Percentiles rank a stretch among this genome's conserved stretches.
These are phyloP conservation scores for Pammene aurita DNA, from an alignment of 2,888 invertebrate species.

Conservation along the genomic window DNA sequence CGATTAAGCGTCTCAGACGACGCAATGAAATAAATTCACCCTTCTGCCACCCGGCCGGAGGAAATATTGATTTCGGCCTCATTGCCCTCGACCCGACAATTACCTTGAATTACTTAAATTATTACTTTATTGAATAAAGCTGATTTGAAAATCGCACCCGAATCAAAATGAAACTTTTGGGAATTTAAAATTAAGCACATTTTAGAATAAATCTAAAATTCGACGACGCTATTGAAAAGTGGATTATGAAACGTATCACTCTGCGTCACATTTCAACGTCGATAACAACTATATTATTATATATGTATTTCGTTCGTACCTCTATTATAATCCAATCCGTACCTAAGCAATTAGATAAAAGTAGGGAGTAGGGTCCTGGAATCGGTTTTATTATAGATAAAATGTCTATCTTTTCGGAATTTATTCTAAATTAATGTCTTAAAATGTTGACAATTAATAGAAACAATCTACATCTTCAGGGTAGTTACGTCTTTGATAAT, in stretches of 20 bases:
- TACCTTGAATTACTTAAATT: conserved; percentile 44
- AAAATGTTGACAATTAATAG: too few relatives aligned
- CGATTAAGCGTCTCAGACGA: conserved; percentile 57
- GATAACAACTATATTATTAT: too few relatives aligned
- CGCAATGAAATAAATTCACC: conserved; percentile 62
- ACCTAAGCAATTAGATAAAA: too few relatives aligned
- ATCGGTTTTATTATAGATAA: too few relatives aligned
- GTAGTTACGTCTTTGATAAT: too few relatives aligned
- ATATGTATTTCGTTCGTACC: too few relatives aligned
- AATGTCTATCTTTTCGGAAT: too few relatives aligned
- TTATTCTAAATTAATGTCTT: too few relatives aligned
- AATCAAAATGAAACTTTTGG: conserved; percentile 5
- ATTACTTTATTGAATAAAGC: conserved; percentile 29
- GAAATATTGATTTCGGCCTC: conserved; percentile 52
- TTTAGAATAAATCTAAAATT: not conserved
- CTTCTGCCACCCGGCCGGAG: conserved; percentile 49
- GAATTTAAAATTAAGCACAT: not conserved
- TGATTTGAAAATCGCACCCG: conserved; percentile 11
- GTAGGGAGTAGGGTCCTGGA: too few relatives aligned
- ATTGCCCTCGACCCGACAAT: conserved; percentile 44
- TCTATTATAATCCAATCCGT: too few relatives aligned
- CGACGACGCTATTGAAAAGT: not conserved
- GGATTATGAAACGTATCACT: not conserved
- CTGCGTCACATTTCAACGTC: too few relatives aligned
- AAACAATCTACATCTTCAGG: too few relatives aligned